phyloP scores from a whole-genome alignment of 2,113 vertebrate species.

The Salvelinus namaycush region DNA sequence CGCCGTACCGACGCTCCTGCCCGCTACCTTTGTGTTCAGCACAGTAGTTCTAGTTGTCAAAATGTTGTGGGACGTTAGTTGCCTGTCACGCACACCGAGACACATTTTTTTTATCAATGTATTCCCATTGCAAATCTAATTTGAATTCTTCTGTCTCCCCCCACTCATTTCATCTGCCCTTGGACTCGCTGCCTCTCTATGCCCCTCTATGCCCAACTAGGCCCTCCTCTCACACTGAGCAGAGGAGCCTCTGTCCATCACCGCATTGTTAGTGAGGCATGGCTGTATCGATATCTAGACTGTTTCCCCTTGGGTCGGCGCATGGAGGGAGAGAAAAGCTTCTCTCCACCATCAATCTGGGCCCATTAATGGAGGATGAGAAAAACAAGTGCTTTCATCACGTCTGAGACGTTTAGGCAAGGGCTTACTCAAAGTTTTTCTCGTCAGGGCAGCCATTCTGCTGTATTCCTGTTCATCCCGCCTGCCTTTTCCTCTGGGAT shows the following conservation, averaged over 20 bases:
- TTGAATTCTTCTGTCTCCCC: not conserved
- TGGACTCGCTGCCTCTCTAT: not conserved
- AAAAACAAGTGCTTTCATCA: conserved; percentile 68
- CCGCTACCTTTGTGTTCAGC: not conserved
- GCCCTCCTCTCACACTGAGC: not conserved
- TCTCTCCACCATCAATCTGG: conserved; percentile 53
- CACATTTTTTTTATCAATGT: not conserved
- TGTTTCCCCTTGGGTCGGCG: conserved; percentile 54
- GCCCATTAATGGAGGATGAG: conserved; percentile 55
- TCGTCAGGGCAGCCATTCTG: conserved; percentile 31
- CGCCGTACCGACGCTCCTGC: conserved; percentile 12
- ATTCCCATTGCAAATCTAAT: too few species aligned
- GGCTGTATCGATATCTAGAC: conserved; percentile 38
- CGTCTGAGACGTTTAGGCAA: conserved; percentile 55
- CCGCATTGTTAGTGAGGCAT: not conserved
- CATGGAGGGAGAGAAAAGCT: conserved; percentile 39
- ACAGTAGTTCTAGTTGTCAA: not conserved
- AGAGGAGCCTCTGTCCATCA: not conserved
- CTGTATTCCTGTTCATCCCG: not conserved
- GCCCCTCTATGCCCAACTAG: not conserved
- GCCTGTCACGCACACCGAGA: not conserved
- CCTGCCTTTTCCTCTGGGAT: not conserved
- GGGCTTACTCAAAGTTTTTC: conserved; percentile 46
- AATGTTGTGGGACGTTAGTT: not conserved
- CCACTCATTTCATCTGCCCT: not conserved